Percentiles rank a stretch among this genome's conserved stretches.
Evolutionary conservation across 2,113 vertebrate species (phyloP).

Genomic region (Hippocampus abdominalis): DNA sequence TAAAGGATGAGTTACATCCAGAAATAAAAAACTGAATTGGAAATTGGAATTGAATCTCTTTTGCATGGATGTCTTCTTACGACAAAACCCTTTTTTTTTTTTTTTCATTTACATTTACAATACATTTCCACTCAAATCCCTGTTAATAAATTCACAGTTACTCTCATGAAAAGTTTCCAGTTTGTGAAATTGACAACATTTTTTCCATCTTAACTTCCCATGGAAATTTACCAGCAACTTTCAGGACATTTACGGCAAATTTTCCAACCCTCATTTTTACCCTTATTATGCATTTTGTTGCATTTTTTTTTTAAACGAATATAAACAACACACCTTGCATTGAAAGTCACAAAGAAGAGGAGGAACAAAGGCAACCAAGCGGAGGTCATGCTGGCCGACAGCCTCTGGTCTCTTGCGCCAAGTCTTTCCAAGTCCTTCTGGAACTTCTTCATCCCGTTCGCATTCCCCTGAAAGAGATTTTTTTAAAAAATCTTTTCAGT

Average conservation of each 20-base stretch:
- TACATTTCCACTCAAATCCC: too few species aligned
- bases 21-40: too few species aligned
- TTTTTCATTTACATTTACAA: too few species aligned
- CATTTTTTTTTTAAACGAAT: not conserved
- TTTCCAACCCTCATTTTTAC: not conserved
- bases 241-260: not conserved
- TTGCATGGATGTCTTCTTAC: too few species aligned
- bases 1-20: too few species aligned
- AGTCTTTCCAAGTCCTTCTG: not conserved
- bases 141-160: not conserved
- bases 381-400: conserved; percentile 71
- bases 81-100: too few species aligned
- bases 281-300: not conserved
- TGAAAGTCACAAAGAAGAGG: conserved; percentile 79
- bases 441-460: conserved; percentile 32
- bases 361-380: conserved; percentile 70
- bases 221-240: not conserved
- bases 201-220: not conserved
- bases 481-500: not conserved
- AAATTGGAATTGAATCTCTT: too few species aligned
- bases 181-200: not conserved
- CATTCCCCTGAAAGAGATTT: not conserved
- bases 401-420: too few species aligned
- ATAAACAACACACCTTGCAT: conserved; percentile 79
- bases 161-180: not conserved